These are phyloP conservation scores for Rallus crepitans DNA, from an alignment of 2,797 vertebrate species.

Conservation along the genomic window DNA sequence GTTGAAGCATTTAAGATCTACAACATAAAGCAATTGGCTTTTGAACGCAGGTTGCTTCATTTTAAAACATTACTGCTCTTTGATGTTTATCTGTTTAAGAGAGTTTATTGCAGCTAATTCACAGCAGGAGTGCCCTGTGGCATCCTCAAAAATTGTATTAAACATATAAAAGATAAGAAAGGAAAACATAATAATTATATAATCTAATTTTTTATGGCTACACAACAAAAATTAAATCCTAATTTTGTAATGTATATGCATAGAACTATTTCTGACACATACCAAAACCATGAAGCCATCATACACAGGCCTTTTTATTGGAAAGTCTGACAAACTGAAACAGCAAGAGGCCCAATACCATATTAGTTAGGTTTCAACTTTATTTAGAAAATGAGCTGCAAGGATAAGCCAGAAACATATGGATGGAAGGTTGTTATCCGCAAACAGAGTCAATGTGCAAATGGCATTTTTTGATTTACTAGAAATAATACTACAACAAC, in stretches of 20 bases:
- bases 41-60: slow-evolving; percentile 64
- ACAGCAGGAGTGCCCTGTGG: slow-evolving; percentile 69
- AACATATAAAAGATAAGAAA: slow-evolving; percentile 68
- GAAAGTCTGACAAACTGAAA: slow-evolving; percentile 54
- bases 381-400: slow-evolving; percentile 51
- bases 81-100: slow-evolving; percentile 70
- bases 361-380: slow-evolving; percentile 34
- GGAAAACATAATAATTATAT: slow-evolving; percentile 65
- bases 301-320: slow-evolving; percentile 14
- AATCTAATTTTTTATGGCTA: slow-evolving; percentile 71
- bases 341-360: slow-evolving; percentile 29
- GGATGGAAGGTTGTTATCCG: slow-evolving; percentile 11
- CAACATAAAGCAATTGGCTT: slow-evolving; percentile 45
- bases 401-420: slow-evolving; percentile 58
- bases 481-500: background rate
- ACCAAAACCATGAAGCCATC: slow-evolving; percentile 57
- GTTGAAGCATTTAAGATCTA: slow-evolving; percentile 30
- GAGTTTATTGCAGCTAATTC: slow-evolving; percentile 66
- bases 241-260: slow-evolving; percentile 66
- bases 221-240: slow-evolving; percentile 64
- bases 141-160: slow-evolving; percentile 68
- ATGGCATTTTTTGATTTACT: slow-evolving; percentile 18
- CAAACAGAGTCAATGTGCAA: background rate
- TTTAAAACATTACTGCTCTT: slow-evolving; percentile 64
- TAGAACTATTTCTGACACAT: slow-evolving; percentile 64